Base-by-base conservation (phyloP, 1,140 invertebrate species). In the Amyelois transitella region DNA sequence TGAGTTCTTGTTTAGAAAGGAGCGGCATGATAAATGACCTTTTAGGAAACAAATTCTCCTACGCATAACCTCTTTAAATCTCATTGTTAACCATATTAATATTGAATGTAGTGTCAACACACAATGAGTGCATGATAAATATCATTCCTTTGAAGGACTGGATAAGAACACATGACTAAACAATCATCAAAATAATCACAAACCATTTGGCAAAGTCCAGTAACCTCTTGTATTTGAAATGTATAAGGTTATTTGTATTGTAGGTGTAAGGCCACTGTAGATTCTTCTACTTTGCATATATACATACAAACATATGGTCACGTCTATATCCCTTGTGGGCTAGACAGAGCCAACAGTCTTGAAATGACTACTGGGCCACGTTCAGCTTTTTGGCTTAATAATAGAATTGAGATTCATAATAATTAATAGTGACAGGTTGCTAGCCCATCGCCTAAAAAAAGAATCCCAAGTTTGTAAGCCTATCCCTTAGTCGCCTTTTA, bases 11-110 rank as follows among this genome's bases (percentile, higher is more conserved):
- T 8, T 54, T 54, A 28, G 53, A 48, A 54, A 54, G 44, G 60
- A 51, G 60, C 63, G 47, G 53, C 50, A 58, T 62, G 56, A 57
- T 60, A 58, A 63, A 68, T 55, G 70, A 73, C 77, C 77, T 82
- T n/a, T 75, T 69, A 54, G 21, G 47, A 55, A 67, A 62, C 58
- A 61, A 63, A 63, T 62, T 69, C 60, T 66, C 61, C 66, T 60
- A 62, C 68, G 43, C 58, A 45, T 44, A 64, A 57, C 59, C 52
- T 45, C 20, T 43, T 18, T 38, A n/a, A 47, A 20, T 48, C n/a
- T 48, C 18, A 10, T 60, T 21, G 24, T 8, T 43, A 51, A 18
- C 45, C 24, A 59, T 61, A 53, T 45, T 62, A 43, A 25, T 62
- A 54, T 48, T 59, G 62, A 60, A 62, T 24, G 52, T 50, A 43